These are phyloP conservation scores for Macaria notata DNA, from an alignment of 2,888 invertebrate genomes.

Conservation along the genomic window DNA sequence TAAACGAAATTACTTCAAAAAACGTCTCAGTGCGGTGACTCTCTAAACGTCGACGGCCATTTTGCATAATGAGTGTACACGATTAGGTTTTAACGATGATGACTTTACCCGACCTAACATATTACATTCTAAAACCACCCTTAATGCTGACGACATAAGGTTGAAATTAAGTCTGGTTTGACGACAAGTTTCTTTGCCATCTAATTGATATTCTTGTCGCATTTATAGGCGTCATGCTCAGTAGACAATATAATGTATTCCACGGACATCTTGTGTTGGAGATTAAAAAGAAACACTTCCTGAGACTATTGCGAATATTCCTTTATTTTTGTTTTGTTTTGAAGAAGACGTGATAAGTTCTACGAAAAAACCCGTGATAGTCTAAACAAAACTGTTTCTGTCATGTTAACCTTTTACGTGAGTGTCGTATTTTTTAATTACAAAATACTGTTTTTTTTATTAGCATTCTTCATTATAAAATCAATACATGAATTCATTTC, in stretches of 20 bases:
- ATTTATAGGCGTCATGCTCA: constrained; percentile 63
- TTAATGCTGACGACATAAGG: constrained; percentile 25
- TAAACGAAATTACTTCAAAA: constrained; percentile 13
- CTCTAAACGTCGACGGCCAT: constrained; percentile 56
- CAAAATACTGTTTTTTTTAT: too few relatives aligned
- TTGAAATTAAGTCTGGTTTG: not conserved
- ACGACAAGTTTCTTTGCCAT: constrained; percentile 3
- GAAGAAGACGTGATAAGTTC: too few relatives aligned
- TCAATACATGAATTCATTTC: too few relatives aligned
- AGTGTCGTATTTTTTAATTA: too few relatives aligned
- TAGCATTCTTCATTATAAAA: too few relatives aligned
- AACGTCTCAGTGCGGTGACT: constrained; percentile 44
- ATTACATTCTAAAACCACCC: constrained; percentile 34
- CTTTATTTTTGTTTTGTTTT: not conserved
- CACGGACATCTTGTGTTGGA: constrained; percentile 44
- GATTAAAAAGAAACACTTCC: constrained; percentile 47
- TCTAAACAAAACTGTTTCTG: too few relatives aligned
- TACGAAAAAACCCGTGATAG: too few relatives aligned
- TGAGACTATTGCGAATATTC: constrained; percentile 7
- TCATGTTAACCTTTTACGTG: too few relatives aligned
- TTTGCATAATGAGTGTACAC: constrained; percentile 74
- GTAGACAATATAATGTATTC: constrained; percentile 67
- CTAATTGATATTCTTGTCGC: constrained; percentile 65
- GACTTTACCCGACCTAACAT: constrained; percentile 47
- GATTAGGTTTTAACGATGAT: constrained; percentile 77